Evolutionary conservation across 2,797 vertebrate genomes (phyloP).

Genomic region (Micrastur ruficollis): DNA sequence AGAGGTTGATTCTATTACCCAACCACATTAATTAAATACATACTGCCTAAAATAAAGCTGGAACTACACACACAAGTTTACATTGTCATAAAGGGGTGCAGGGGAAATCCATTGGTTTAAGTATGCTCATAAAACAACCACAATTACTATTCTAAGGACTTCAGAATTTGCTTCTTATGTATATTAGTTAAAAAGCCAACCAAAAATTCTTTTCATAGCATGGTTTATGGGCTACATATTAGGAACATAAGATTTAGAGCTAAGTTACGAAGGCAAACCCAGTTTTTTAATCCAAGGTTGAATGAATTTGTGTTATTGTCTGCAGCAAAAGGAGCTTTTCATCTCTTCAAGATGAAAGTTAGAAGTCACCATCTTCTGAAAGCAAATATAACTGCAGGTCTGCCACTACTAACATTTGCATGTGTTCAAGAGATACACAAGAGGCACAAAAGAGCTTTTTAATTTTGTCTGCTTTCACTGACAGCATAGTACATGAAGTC

Average conservation of each 20-base stretch:
- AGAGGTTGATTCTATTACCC: not conserved
- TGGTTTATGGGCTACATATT: not conserved
- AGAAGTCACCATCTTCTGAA: not conserved
- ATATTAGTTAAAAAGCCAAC: not conserved
- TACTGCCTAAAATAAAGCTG: not conserved
- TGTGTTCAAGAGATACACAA: not conserved
- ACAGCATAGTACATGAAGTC: fast-evolving
- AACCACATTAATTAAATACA: not conserved
- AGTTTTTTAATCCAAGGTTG: not conserved
- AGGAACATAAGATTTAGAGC: not conserved
- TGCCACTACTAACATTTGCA: not conserved
- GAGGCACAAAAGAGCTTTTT: not conserved
- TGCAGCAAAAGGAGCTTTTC: not conserved
- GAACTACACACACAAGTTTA: not conserved
- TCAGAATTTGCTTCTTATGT: not conserved
- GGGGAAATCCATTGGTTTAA: not conserved
- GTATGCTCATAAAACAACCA: not conserved
- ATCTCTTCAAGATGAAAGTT: not conserved
- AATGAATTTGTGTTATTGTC: not conserved
- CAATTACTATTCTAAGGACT: not conserved
- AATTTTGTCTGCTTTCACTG: not conserved
- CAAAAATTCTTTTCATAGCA: not conserved
- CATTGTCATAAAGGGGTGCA: not conserved
- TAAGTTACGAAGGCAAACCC: not conserved
- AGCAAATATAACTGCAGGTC: not conserved